Conservation (phyloP, 2,113 vertebrate species). For the Gymnogyps californianus region DNA sequence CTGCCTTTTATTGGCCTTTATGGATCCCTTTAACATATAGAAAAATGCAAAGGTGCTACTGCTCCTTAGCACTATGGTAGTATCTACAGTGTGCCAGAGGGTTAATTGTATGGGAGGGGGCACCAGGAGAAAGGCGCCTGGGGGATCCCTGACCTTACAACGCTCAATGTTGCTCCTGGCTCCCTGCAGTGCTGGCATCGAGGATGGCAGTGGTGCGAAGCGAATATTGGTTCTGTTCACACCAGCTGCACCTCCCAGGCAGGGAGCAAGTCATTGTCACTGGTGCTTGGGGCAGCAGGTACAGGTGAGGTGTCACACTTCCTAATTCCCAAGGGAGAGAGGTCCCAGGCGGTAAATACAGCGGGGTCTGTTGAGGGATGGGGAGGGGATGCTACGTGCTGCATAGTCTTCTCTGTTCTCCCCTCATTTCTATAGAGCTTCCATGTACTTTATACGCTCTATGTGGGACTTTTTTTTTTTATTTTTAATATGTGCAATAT, state of each 20-base stretch:
- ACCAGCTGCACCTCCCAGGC: not conserved
- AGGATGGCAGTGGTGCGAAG: not conserved
- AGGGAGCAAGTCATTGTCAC: not conserved
- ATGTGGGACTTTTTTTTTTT: not conserved
- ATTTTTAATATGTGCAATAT: not conserved
- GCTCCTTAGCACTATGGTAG: not conserved
- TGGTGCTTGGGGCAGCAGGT: not conserved
- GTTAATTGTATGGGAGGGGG: not conserved
- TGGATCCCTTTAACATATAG: not conserved
- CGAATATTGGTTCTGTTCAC: not conserved
- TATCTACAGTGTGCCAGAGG: not conserved
- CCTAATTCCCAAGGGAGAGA: not conserved
- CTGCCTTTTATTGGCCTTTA: not conserved
- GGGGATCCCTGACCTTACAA: not conserved
- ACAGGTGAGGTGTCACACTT: not conserved
- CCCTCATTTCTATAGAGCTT: not conserved
- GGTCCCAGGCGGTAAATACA: not conserved
- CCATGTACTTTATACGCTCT: not conserved
- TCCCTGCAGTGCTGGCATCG: not conserved
- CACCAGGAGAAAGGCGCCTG: not conserved
- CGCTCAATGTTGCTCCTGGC: not conserved
- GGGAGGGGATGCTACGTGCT: not conserved
- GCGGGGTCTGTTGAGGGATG: not conserved
- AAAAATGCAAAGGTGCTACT: not conserved
- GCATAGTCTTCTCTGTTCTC: not conserved